Evolutionary conservation across 1,140 invertebrate genomes (phyloP), one percentile per base, ranked within the genome.

Genomic region (Lithobius niger): DNA sequence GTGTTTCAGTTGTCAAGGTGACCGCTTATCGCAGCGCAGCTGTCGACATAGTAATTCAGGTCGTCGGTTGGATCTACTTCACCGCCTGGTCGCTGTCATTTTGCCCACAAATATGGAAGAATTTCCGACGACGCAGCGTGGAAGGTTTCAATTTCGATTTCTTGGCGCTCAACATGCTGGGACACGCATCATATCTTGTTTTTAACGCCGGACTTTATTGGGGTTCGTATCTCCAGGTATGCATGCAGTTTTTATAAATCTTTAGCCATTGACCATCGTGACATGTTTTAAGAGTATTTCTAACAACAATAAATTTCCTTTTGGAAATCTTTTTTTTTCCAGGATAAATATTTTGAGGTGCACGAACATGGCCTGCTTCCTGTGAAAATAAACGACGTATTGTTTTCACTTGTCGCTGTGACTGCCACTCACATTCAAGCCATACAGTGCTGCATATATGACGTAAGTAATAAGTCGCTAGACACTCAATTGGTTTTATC

Each of bases 41-140:
- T 0, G 73, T 92, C 21, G 79, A 79, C 53, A 76, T 84, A 15
- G 73, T 91, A n/a, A 92, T 86, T 57, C 69, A 77, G 55, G 76
- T 92, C 0, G 84, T 97, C 65, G 96, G 96, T 21, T 99, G 96
- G 95, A 75, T 95, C 15, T 99, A 99, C 71, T 99, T 99, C 74
- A 76, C 82, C 27, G 92, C 93, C 15, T 99, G 96, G 96, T 96
- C 93, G 1, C 73, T 99, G 6, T 98, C 94, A 1, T 99, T 99
- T 71, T 99, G 98, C 76, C 95, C 95, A 2, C 96, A 99, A 74
- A 85, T 93, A 16, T 83, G 82, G 64, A 79, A 79, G 55, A 99
- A 99, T 72, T 98, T 79, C 66, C 80, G 77, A 59, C 76, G 94
- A 36, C 78, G 60, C 66, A 85, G 92, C 74, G 95, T 99, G 19